Conservation (phyloP, 2,797 vertebrate species). For the Sebastes hubbsi region DNA sequence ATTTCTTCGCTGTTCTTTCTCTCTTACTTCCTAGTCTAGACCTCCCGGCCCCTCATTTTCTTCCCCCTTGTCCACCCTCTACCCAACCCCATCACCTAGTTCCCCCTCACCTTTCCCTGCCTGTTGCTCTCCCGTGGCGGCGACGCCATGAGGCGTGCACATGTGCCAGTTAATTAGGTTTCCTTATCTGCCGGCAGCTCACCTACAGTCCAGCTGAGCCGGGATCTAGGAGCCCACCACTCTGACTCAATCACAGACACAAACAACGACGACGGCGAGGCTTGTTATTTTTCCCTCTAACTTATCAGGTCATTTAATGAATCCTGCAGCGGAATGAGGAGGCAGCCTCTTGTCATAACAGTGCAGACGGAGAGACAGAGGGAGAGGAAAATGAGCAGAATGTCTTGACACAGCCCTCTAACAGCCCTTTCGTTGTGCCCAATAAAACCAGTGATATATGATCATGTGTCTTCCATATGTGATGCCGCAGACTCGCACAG, state of each 20-base stretch:
- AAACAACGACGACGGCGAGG: background rate
- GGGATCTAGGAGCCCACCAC: fast-evolving
- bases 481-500: constrained; percentile 16
- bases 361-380: background rate
- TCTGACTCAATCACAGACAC: background rate
- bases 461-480: constrained; percentile 62
- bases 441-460: constrained; percentile 60
- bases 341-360: background rate
- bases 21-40: background rate
- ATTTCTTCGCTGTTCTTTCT: background rate
- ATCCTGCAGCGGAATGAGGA: background rate
- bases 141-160: constrained; percentile 38
- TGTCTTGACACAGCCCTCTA: constrained; percentile 41
- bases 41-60: background rate
- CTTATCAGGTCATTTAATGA: constrained; percentile 20
- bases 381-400: constrained; percentile 22
- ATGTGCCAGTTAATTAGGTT: constrained; percentile 42
- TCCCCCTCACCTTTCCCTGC: constrained; percentile 34
- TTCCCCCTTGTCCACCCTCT: background rate
- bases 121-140: background rate
- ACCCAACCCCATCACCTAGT: background rate
- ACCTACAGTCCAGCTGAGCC: background rate
- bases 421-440: constrained; percentile 36
- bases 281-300: background rate
- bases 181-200: constrained; percentile 48